Percentiles rank a stretch among this genome's conserved stretches.
Evolutionary conservation across 2,888 invertebrate genomes (phyloP).

Genomic region (Microctonus brassicae): DNA sequence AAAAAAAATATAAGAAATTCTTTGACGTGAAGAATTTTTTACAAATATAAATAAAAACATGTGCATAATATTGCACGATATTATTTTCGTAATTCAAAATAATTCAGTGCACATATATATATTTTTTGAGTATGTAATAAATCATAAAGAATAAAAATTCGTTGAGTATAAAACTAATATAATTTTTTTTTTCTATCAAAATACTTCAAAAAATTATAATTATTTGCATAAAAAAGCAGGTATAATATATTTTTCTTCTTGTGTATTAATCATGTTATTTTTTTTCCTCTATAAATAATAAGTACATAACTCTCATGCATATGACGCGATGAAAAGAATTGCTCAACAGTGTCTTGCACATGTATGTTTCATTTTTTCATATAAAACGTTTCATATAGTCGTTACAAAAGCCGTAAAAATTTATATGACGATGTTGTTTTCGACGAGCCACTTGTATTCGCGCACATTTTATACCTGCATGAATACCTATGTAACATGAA

Average conservation of each 20-base stretch:
- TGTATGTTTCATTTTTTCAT: background rate
- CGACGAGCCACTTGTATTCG: slow-evolving; percentile 15
- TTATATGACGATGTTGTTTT: background rate
- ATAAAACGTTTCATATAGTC: background rate
- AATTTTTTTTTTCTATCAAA: background rate
- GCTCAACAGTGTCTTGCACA: background rate
- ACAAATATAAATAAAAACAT: too few species aligned
- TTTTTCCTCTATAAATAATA: background rate
- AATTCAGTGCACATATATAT: too few species aligned
- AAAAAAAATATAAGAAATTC: too few species aligned
- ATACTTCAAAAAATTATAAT: background rate
- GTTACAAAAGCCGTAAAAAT: slow-evolving; percentile 4
- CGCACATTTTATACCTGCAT: background rate
- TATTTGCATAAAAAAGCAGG: background rate
- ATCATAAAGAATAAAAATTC: background rate
- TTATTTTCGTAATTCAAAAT: too few species aligned
- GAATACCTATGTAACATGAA: too few species aligned
- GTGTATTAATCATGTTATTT: background rate
- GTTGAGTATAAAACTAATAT: background rate
- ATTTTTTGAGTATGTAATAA: too few species aligned
- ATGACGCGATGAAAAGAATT: background rate
- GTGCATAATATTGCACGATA: too few species aligned
- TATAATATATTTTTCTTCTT: background rate
- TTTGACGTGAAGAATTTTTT: too few species aligned
- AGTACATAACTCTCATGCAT: background rate